phyloP scores from a whole-genome alignment of 2,113 vertebrate species.

The Neogobius melanostomus region DNA sequence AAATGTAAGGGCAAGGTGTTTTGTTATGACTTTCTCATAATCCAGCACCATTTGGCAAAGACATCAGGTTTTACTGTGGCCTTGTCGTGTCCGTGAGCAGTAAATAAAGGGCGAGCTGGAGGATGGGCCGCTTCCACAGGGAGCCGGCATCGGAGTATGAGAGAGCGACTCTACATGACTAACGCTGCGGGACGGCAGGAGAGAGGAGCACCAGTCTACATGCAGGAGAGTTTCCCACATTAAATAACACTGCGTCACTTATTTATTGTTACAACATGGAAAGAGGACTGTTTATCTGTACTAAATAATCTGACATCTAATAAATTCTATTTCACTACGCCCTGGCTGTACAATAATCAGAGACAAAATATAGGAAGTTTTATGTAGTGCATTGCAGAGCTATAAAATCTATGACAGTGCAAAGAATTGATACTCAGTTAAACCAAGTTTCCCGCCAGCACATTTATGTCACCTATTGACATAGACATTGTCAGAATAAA shows the following conservation, averaged over 20 bases:
- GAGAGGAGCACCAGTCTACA: background rate
- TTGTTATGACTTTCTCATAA: slow-evolving; percentile 38
- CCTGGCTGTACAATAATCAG: slow-evolving; percentile 2
- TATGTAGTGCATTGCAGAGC: background rate
- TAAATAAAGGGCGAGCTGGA: slow-evolving; percentile 73
- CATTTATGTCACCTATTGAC: too few relatives aligned
- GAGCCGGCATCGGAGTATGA: slow-evolving; percentile 38
- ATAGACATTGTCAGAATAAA: too few relatives aligned
- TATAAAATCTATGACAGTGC: too few relatives aligned
- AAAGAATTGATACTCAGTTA: too few relatives aligned
- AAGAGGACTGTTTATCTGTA: background rate
- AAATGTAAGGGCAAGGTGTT: background rate
- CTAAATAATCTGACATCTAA: slow-evolving; percentile 2
- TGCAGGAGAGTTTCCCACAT: slow-evolving; percentile 33
- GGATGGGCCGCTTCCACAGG: slow-evolving; percentile 39
- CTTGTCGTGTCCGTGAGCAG: slow-evolving; percentile 77
- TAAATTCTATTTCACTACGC: background rate
- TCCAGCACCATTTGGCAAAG: slow-evolving; percentile 76
- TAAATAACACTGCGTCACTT: slow-evolving; percentile 9
- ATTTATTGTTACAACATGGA: slow-evolving; percentile 5
- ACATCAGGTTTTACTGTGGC: slow-evolving; percentile 77
- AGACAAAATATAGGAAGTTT: background rate
- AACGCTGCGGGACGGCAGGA: slow-evolving; percentile 11
- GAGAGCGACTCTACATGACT: slow-evolving; percentile 33
- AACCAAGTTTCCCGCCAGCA: too few relatives aligned